These are phyloP conservation scores for Drosophila kurseongensis DNA, from an alignment of 1,140 invertebrate species.

Conservation along the genomic window DNA sequence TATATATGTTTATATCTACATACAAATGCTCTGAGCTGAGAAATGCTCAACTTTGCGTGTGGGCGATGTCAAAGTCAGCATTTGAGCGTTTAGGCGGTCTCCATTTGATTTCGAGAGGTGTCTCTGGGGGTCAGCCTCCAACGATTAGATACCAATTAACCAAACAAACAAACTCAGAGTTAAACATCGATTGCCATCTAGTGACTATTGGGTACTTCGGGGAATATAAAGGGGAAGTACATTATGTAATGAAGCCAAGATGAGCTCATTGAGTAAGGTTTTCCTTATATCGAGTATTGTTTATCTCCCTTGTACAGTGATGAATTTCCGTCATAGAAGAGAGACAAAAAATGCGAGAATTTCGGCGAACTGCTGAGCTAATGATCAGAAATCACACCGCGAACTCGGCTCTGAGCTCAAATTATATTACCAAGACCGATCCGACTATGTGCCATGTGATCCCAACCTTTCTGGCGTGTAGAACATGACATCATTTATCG, in stretches of 20 bases:
- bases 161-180: slow-evolving; percentile 25
- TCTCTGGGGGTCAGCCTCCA: slow-evolving; percentile 62
- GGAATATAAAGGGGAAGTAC: slow-evolving; percentile 6
- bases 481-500: slow-evolving; percentile 69
- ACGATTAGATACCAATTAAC: slow-evolving; percentile 68
- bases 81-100: slow-evolving; percentile 17
- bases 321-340: slow-evolving; percentile 61
- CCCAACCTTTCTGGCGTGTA: slow-evolving; percentile 27
- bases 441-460: slow-evolving; percentile 50
- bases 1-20: slow-evolving; percentile 15
- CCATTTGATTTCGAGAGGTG: slow-evolving; percentile 45
- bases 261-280: slow-evolving; percentile 54
- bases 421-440: slow-evolving; percentile 32
- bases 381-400: slow-evolving; percentile 64
- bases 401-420: slow-evolving; percentile 40
- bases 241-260: slow-evolving; percentile 34
- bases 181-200: slow-evolving; percentile 23
- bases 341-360: slow-evolving; percentile 41
- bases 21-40: slow-evolving; percentile 6
- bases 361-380: slow-evolving; percentile 63
- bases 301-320: slow-evolving; percentile 9
- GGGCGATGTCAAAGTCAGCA: slow-evolving; percentile 59
- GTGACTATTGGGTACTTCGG: slow-evolving; percentile 10
- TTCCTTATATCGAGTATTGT: not conserved
- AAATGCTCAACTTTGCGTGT: slow-evolving; percentile 54